Percentiles rank a stretch among this genome's conserved stretches.
Conservation (phyloP, 2,113 vertebrate species). For the Dinomys branickii region DNA sequence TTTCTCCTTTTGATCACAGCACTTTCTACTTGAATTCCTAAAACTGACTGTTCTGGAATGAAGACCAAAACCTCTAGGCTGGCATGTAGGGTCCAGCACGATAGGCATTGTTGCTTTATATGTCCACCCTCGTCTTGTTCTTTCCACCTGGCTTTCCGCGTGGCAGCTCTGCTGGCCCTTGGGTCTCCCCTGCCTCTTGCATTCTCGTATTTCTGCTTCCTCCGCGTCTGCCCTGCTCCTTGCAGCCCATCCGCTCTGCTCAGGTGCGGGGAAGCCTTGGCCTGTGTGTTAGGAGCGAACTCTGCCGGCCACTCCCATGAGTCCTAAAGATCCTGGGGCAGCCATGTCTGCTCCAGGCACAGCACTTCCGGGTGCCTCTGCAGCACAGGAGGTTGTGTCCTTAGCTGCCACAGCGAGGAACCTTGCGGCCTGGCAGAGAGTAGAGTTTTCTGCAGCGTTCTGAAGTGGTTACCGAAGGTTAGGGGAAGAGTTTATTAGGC, state of each 20-base stretch:
- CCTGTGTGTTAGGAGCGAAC: too few species aligned
- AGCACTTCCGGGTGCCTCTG: too few species aligned
- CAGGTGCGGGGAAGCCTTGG: background rate
- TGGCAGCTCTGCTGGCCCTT: background rate
- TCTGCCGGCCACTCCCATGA: too few species aligned
- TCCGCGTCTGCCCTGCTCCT: background rate
- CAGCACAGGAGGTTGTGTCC: background rate
- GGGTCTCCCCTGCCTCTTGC: background rate
- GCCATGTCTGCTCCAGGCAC: too few species aligned
- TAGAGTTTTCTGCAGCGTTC: background rate
- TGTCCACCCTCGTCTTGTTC: background rate
- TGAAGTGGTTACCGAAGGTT: too few species aligned
- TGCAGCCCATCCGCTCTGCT: background rate
- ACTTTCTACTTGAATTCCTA: background rate
- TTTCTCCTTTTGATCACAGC: background rate
- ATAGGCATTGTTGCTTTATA: background rate
- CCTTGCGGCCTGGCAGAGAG: background rate
- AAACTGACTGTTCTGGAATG: background rate
- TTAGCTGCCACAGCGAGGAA: background rate
- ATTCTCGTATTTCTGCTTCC: background rate
- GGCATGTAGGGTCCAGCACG: background rate
- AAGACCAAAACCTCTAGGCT: background rate
- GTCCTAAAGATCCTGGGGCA: too few species aligned
- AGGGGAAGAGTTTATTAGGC: too few species aligned
- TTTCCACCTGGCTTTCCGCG: background rate